phyloP scores from a whole-genome alignment of 2,888 invertebrate genomes.

The Eristalis tenax region DNA sequence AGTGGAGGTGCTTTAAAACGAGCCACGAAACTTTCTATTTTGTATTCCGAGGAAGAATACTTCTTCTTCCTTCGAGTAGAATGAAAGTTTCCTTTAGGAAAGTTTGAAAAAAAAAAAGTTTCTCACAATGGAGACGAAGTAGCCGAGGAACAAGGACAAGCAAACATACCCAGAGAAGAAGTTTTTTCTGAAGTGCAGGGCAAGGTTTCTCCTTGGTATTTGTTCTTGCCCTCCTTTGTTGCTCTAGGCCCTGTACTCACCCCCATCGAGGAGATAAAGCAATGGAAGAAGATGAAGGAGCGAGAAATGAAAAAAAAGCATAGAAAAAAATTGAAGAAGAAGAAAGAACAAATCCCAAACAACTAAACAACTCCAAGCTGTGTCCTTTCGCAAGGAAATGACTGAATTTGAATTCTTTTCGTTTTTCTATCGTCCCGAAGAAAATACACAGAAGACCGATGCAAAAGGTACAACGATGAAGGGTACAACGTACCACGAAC shows the following conservation, averaged over 20 bases:
- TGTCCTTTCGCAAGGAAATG: slow-evolving; percentile 64
- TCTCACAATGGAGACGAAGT: slow-evolving; percentile 32
- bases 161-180: slow-evolving; percentile 31
- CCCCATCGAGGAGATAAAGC: not conserved
- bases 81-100: slow-evolving; percentile 41
- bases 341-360: slow-evolving; percentile 34
- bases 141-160: slow-evolving; percentile 6
- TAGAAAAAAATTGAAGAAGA: not conserved
- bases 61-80: slow-evolving; percentile 10
- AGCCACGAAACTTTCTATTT: slow-evolving; percentile 54
- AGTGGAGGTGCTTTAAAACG: slow-evolving; percentile 48
- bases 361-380: slow-evolving; percentile 65
- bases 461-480: slow-evolving; percentile 2
- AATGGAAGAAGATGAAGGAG: not conserved
- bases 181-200: slow-evolving; percentile 41
- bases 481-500: slow-evolving; percentile 19
- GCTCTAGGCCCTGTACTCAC: not conserved
- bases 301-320: not conserved
- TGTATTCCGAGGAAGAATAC: slow-evolving; percentile 41
- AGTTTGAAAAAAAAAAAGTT: slow-evolving; percentile 59
- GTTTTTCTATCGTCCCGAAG: slow-evolving; percentile 14
- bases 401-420: slow-evolving; percentile 64
- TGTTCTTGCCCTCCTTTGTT: slow-evolving; percentile 8
- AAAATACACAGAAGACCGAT: slow-evolving; percentile 10
- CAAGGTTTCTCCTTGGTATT: slow-evolving; percentile 33